phyloP scores from a whole-genome alignment of 2,113 vertebrate species.

The Danio rerio region DNA sequence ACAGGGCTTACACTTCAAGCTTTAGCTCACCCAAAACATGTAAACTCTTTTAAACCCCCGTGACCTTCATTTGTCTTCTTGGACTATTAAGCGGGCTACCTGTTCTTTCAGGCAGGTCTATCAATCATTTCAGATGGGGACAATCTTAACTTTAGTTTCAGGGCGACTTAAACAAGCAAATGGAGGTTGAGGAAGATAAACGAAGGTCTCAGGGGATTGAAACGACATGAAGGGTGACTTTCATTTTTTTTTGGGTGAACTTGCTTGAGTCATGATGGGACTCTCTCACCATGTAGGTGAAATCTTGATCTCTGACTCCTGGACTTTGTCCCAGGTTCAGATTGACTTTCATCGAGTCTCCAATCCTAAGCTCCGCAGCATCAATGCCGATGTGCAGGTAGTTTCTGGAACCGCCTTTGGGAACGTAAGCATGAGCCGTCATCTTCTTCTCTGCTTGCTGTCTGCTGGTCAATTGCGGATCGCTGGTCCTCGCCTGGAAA shows the following conservation, averaged over 20 bases:
- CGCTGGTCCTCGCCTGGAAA: neutral
- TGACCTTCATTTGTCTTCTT: too few species aligned
- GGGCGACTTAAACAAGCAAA: too few species aligned
- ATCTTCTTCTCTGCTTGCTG: slow-evolving; percentile 69
- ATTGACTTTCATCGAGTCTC: slow-evolving; percentile 63
- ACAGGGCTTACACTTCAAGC: neutral
- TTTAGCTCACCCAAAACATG: too few species aligned
- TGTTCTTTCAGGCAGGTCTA: too few species aligned
- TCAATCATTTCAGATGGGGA: too few species aligned
- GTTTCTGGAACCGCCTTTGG: slow-evolving; percentile 57
- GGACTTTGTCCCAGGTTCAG: slow-evolving; percentile 56
- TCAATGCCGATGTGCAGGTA: slow-evolving; percentile 72
- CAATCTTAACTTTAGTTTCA: too few species aligned
- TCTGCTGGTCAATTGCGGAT: neutral
- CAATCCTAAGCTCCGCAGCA: slow-evolving; percentile 39
- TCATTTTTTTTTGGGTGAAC: too few species aligned
- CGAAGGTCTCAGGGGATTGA: too few species aligned
- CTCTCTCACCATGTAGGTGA: slow-evolving; percentile 70
- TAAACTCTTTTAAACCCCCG: too few species aligned
- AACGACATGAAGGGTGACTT: too few species aligned
- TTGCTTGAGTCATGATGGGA: neutral
- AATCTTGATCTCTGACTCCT: neutral
- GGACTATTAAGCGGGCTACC: too few species aligned
- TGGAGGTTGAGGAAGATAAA: too few species aligned
- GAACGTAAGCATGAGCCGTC: slow-evolving; percentile 65